Evolutionary conservation across 2,888 invertebrate genomes (phyloP).

Genomic region (Drosophila macrospina): DNA sequence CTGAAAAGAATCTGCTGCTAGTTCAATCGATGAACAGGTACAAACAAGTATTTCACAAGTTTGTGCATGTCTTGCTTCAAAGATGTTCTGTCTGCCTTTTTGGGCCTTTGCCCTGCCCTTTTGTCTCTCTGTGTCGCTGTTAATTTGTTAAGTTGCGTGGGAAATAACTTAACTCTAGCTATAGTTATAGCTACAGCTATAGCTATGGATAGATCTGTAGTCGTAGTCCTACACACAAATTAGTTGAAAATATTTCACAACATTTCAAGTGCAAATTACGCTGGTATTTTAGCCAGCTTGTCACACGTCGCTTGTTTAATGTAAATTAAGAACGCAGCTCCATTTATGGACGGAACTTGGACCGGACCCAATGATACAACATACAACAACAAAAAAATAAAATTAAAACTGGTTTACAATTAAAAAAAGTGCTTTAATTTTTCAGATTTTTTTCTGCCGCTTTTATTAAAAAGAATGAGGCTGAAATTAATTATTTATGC

Average conservation of each 20-base stretch:
- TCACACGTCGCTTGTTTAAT: slow-evolving; percentile 62
- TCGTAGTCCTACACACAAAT: slow-evolving; percentile 49
- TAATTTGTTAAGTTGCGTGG: slow-evolving; percentile 55
- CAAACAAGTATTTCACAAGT: slow-evolving; percentile 66
- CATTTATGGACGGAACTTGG: slow-evolving; percentile 66
- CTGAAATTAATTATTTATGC: slow-evolving; percentile 78
- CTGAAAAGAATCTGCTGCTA: slow-evolving; percentile 23
- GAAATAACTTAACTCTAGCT: slow-evolving; percentile 34
- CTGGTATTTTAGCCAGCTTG: slow-evolving; percentile 48
- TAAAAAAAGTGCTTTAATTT: slow-evolving; percentile 64
- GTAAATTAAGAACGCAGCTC: slow-evolving; percentile 63
- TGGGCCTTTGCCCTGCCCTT: slow-evolving; percentile 33
- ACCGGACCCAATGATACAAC: slow-evolving; percentile 30
- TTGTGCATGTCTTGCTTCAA: slow-evolving; percentile 53
- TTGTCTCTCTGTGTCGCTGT: slow-evolving; percentile 32
- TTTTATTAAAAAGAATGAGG: slow-evolving; percentile 55
- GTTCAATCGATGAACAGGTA: slow-evolving; percentile 42
- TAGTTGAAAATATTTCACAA: slow-evolving; percentile 69
- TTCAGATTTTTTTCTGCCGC: slow-evolving; percentile 31
- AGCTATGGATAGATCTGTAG: slow-evolving; percentile 13
- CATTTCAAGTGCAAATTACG: slow-evolving; percentile 57
- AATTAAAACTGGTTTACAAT: slow-evolving; percentile 75
- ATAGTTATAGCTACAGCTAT: neutral
- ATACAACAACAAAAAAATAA: neutral
- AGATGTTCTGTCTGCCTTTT: slow-evolving; percentile 8